Base-by-base conservation (phyloP, 2,888 invertebrate genomes). In the Eupithecia abbreviata region DNA sequence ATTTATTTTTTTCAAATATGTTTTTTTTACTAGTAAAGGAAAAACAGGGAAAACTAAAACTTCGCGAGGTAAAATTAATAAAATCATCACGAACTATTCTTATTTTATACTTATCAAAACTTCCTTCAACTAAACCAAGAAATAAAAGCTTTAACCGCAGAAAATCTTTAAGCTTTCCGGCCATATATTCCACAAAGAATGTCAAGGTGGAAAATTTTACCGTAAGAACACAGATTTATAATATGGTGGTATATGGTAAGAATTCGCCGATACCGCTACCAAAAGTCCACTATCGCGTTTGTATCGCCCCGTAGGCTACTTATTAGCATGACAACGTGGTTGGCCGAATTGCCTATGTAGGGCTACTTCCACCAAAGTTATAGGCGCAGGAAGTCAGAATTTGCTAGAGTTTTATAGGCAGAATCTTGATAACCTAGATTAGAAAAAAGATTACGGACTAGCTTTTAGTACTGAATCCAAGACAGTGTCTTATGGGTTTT, bases 231-330 rank as follows among this genome's bases (percentile, higher is more conserved):
- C 47, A 69, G 69, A 69, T 69, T 45, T 79, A 72, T 79, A 73
- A 75, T 75, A 75, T 73, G 76, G 72, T 70, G 42, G 74, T 67
- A 76, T n/a, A 43, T 2, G 42, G 69, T 69, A 69, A 69, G 74
- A 77, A 74, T 72, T 62, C 74, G 68, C 77, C 66, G 74, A 77
- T 74, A 71, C 74, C 45, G 74, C 70, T 70, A 41, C 51, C 78
- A 69, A 78, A 78, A 78, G 30, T 69, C 67, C 55, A 58, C 67
- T 79, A 79, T 79, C 73, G 77, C 74, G 75, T 62, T 71, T 67
- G 75, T 69, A 75, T 78, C 77, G 79, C 73, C 75, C 73, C 70
- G 71, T 71, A 74, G 69, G 75, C 62, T 75, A 76, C 69, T 76
- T 77, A 77, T 74, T 74, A 75, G 62, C 78, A 76, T 78, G 78